phyloP scores from a whole-genome alignment of 1,140 invertebrate species.

The Reticulitermes speratus region DNA sequence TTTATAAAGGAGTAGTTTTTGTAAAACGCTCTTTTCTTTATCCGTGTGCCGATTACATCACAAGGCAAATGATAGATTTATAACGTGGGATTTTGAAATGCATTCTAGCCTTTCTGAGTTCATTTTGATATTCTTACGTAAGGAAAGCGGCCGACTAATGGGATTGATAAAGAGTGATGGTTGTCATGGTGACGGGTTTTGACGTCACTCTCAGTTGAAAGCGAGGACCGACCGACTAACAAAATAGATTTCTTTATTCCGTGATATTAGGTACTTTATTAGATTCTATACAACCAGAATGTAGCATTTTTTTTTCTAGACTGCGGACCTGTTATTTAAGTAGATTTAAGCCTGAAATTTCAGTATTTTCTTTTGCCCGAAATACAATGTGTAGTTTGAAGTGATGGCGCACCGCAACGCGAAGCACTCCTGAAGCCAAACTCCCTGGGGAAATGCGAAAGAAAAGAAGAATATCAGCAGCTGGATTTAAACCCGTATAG shows the following conservation, averaged over 20 bases:
- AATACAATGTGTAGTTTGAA: neutral
- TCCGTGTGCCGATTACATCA: neutral
- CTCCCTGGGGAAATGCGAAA: neutral
- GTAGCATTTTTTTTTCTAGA: neutral
- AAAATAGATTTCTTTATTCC: slow-evolving; percentile 10
- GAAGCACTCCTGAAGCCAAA: neutral
- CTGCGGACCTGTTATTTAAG: neutral
- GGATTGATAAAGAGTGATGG: neutral
- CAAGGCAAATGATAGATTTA: neutral
- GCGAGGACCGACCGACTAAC: neutral
- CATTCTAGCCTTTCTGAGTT: neutral
- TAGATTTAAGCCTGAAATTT: neutral
- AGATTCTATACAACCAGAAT: neutral
- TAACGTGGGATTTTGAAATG: neutral
- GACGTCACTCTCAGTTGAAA: slow-evolving; percentile 9
- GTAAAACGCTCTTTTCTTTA: no score
- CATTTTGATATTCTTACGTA: neutral
- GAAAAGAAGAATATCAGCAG: neutral
- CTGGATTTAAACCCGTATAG: neutral
- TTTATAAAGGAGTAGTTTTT: no score
- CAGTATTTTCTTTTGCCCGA: neutral
- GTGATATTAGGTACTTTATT: neutral
- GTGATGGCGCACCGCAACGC: no score
- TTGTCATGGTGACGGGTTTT: neutral
- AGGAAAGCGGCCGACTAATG: neutral